A percentile compares a stretch with the other conserved stretches of the same genome.
These are phyloP conservation scores for Pammene fasciana DNA, from an alignment of 2,888 invertebrate genomes.

Conservation along the genomic window DNA sequence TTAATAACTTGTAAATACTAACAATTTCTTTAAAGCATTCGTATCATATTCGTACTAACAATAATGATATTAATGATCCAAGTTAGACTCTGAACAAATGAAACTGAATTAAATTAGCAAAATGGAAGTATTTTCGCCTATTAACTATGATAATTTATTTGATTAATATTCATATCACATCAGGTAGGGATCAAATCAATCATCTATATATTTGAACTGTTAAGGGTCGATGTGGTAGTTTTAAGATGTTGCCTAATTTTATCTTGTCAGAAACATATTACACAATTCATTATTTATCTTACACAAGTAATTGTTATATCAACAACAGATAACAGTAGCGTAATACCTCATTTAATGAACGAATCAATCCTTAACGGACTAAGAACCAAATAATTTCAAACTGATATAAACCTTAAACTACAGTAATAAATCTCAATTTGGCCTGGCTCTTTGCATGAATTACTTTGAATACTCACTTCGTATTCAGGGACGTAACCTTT, in stretches of 20 bases:
- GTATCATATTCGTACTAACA: no score
- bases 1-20: no score
- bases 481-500: conserved; percentile 88
- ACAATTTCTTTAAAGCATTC: no score
- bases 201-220: no score
- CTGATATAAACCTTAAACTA: background rate
- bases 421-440: background rate
- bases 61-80: no score
- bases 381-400: background rate
- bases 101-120: no score
- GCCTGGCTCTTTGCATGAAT: conserved; percentile 7
- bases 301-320: conserved; percentile 11
- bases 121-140: no score
- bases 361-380: background rate
- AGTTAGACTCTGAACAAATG: no score
- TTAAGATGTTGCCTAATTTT: background rate
- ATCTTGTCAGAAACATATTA: background rate
- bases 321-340: conserved; percentile 29
- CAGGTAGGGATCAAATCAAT: no score
- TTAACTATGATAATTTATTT: no score
- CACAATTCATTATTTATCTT: conserved; percentile 1
- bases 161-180: no score
- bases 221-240: no score
- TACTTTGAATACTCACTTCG: conserved; percentile 71
- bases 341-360: background rate